phyloP scores from a whole-genome alignment of 2,113 vertebrate species.

The Azemiops feae region DNA sequence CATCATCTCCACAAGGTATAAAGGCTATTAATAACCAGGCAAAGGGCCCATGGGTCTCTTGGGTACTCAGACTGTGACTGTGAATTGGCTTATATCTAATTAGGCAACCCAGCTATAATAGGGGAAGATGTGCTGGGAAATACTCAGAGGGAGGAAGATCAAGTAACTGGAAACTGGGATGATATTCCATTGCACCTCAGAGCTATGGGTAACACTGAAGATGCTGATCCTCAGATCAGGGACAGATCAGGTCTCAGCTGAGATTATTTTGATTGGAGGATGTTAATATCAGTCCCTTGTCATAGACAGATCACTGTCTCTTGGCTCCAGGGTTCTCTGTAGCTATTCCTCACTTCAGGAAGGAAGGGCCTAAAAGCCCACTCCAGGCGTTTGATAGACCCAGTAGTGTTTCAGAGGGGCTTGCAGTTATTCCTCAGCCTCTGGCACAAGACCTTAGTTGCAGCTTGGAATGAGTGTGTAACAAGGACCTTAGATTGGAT shows the following conservation, averaged over 20 bases:
- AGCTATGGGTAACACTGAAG: not conserved
- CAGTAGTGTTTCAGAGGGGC: not conserved
- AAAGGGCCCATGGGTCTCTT: not conserved
- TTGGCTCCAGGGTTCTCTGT: not conserved
- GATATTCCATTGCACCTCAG: not conserved
- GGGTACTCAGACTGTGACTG: not conserved
- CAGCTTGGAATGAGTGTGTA: not conserved
- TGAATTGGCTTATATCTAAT: constrained; percentile 22
- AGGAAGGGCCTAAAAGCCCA: not conserved
- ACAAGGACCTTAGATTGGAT: not conserved
- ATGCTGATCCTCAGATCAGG: not conserved
- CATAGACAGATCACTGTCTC: not conserved
- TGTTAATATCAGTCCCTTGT: not conserved
- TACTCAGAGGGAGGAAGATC: not conserved
- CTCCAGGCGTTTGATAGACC: not conserved
- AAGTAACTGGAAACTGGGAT: not conserved
- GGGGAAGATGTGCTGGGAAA: not conserved
- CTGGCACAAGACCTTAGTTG: not conserved
- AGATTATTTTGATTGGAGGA: not conserved
- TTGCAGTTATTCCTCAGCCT: not conserved
- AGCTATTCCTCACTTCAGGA: not conserved
- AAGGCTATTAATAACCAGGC: not conserved
- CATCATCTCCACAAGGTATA: not conserved
- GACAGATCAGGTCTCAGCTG: not conserved
- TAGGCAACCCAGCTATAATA: not conserved